phyloP scores from a whole-genome alignment of 2,797 vertebrate genomes.

The Rhincodon typus region DNA sequence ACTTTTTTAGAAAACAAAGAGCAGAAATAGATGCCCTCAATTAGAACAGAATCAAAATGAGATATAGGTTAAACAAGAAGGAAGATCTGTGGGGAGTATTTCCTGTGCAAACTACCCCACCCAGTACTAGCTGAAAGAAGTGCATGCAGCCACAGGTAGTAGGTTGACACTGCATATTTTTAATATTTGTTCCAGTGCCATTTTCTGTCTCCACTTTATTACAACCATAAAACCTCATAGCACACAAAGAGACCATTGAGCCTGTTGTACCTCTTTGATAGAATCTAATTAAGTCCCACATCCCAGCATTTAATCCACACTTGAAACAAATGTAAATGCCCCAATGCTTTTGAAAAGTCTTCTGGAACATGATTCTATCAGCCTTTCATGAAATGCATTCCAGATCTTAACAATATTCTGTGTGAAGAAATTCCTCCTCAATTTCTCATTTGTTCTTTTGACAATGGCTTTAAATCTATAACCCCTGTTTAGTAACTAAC shows the following conservation, averaged over 20 bases:
- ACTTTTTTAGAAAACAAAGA: neutral
- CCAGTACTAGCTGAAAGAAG: neutral
- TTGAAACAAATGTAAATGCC: neutral
- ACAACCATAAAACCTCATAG: neutral
- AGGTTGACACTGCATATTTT: too few relatives aligned
- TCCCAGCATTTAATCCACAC: neutral
- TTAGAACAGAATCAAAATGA: neutral
- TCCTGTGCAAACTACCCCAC: slow-evolving; percentile 1
- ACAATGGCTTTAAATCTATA: neutral
- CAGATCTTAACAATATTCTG: neutral
- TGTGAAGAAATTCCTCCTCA: neutral
- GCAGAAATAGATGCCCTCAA: neutral
- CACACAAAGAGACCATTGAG: neutral
- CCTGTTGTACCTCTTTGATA: neutral
- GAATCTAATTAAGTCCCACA: neutral
- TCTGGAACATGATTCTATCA: neutral
- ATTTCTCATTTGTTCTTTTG: neutral
- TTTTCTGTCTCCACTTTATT: neutral
- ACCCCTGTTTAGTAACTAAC: neutral
- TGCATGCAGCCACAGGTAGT: neutral
- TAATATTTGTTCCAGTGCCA: too few relatives aligned
- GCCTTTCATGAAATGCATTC: neutral
- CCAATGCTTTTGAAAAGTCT: neutral
- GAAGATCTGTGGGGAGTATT: slow-evolving; percentile 10
- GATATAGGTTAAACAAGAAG: neutral